Percentiles rank a stretch among this genome's conserved stretches.
phyloP scores from a whole-genome alignment of 92 coral and sea anemone genomes.

The Palythoa grandis region DNA sequence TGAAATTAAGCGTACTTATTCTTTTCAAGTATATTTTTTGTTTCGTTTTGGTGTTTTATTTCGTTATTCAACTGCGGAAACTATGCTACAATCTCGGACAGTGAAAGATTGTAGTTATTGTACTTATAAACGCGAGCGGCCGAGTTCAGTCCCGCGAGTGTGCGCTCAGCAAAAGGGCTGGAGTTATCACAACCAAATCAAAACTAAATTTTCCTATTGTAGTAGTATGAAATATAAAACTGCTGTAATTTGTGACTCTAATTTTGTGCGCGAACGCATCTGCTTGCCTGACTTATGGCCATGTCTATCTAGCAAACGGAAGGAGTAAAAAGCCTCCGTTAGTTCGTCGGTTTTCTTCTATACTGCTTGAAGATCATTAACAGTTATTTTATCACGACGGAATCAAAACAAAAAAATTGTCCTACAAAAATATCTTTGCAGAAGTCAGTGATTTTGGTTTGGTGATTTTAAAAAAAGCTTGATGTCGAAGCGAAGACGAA shows the following conservation, averaged over 20 bases:
- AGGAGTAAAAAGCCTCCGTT: background rate
- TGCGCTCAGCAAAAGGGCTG: background rate
- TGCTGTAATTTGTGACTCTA: background rate
- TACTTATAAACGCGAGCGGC: background rate
- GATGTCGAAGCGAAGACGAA: background rate
- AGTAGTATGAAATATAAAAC: background rate
- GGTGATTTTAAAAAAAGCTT: background rate
- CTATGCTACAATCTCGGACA: conserved; percentile 1
- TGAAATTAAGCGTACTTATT: conserved; percentile 30
- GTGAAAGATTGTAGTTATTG: background rate
- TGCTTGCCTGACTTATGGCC: background rate
- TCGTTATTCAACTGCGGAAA: background rate
- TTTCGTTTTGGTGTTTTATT: background rate
- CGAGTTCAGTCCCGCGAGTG: too few relatives aligned
- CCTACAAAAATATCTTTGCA: background rate
- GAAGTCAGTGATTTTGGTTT: background rate
- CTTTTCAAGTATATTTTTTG: conserved; percentile 24
- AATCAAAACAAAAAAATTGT: conserved; percentile 14
- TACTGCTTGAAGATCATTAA: conserved; percentile 15
- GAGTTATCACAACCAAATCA: conserved; percentile 37
- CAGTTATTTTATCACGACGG: conserved; percentile 27
- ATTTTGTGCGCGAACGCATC: background rate
- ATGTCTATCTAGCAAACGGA: background rate
- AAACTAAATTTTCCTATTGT: conserved; percentile 21
- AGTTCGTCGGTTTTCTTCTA: background rate